A percentile compares a stretch with the other conserved stretches of the same genome.
phyloP scores from a whole-genome alignment of 2,888 invertebrate genomes.

The Alviniconcha strummeri region DNA sequence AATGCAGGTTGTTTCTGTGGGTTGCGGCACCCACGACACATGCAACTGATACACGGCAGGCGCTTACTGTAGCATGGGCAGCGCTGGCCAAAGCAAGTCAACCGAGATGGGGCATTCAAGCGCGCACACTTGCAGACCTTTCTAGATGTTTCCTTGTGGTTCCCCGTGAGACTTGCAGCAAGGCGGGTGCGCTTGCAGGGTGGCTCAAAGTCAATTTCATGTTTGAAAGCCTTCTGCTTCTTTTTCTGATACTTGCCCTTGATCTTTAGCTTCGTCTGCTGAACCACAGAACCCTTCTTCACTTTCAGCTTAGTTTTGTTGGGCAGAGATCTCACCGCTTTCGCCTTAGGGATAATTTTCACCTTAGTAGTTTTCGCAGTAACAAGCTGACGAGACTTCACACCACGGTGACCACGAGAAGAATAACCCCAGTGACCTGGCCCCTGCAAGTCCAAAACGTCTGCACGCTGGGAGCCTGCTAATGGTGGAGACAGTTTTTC shows the following conservation, averaged over 20 bases:
- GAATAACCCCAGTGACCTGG: slow-evolving; percentile 6
- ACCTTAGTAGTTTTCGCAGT: background rate
- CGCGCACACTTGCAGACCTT: slow-evolving; percentile 89
- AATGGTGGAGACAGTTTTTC: slow-evolving; percentile 34
- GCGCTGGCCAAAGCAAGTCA: slow-evolving; percentile 94
- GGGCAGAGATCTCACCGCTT: background rate
- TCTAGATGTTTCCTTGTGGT: slow-evolving; percentile 21
- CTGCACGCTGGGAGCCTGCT: slow-evolving; percentile 29
- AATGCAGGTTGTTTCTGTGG: slow-evolving; percentile 75
- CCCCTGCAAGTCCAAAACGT: slow-evolving; percentile 23
- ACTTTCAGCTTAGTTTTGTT: slow-evolving; percentile 6
- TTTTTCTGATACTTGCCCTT: slow-evolving; percentile 31
- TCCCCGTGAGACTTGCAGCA: slow-evolving; percentile 33
- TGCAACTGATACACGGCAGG: slow-evolving; percentile 91
- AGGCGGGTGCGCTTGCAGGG: slow-evolving; percentile 45
- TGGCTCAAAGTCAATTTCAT: slow-evolving; percentile 38
- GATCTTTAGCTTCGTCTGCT: slow-evolving; percentile 30
- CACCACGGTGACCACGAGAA: background rate
- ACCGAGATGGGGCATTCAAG: slow-evolving; percentile 90
- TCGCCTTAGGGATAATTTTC: background rate
- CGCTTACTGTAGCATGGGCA: slow-evolving; percentile 95
- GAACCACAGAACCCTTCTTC: slow-evolving; percentile 20
- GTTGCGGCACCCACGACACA: slow-evolving; percentile 94
- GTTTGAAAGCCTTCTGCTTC: slow-evolving; percentile 20
- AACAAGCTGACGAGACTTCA: background rate